Evolutionary conservation across 2,888 invertebrate genomes (phyloP).

Genomic region (Netelia inedita): DNA sequence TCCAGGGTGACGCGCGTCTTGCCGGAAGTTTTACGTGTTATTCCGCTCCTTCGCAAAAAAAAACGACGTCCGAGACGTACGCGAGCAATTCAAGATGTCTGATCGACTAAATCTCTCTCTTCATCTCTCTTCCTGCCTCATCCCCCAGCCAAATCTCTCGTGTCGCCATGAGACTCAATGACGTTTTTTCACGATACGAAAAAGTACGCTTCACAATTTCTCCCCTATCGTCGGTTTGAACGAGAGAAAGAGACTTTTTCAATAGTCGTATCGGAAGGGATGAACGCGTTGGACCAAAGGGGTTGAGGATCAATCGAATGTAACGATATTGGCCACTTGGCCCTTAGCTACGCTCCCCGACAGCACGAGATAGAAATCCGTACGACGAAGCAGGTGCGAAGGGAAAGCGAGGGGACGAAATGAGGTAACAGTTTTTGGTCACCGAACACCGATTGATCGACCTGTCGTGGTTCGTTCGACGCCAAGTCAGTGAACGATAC

Average conservation of each 20-base stretch:
- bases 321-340: neutral
- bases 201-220: neutral
- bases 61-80: conserved; percentile 9
- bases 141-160: no score
- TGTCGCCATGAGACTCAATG: neutral
- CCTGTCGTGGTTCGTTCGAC: neutral
- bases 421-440: neutral
- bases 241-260: neutral
- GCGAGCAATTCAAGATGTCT: conserved; percentile 9
- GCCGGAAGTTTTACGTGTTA: conserved; percentile 7
- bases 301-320: neutral
- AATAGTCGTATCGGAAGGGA: neutral
- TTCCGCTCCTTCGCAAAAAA: neutral
- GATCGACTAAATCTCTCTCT: conserved; percentile 2
- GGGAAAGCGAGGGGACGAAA: neutral
- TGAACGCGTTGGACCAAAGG: neutral
- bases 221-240: neutral
- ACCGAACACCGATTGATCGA: neutral
- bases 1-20: neutral
- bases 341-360: neutral
- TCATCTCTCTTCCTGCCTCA: neutral
- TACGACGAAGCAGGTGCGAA: neutral
- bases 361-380: neutral
- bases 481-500: neutral
- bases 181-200: neutral